These are phyloP conservation scores for Chymomyza costata DNA, from an alignment of 1,140 invertebrate species.

Conservation along the genomic window DNA sequence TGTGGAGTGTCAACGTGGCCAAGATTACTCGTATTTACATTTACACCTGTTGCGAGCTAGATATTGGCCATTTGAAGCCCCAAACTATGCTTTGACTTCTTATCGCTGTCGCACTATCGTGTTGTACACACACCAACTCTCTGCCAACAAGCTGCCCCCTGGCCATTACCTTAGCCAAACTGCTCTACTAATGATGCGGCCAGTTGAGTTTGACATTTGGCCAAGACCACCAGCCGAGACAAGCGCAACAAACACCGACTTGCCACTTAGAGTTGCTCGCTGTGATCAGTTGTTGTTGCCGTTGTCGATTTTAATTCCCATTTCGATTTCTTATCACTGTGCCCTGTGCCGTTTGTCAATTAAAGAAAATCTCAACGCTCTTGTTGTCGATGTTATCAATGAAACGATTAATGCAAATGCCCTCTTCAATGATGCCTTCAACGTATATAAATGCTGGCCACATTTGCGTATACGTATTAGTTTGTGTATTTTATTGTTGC, in stretches of 20 bases:
- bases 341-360: conserved; percentile 52
- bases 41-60: conserved; percentile 50
- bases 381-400: conserved; percentile 43
- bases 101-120: too few relatives aligned
- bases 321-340: conserved; percentile 32
- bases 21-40: conserved; percentile 69
- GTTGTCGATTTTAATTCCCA: conserved; percentile 27
- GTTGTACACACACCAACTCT: too few relatives aligned
- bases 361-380: conserved; percentile 48
- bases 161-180: too few relatives aligned
- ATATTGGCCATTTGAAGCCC: too few relatives aligned
- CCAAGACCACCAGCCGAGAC: conserved; percentile 54
- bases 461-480: too few relatives aligned
- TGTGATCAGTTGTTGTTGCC: conserved; percentile 21
- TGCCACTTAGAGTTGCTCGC: too few relatives aligned
- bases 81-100: too few relatives aligned
- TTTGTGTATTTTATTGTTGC: too few relatives aligned
- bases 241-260: too few relatives aligned
- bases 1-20: conserved; percentile 49
- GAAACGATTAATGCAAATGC: conserved; percentile 66
- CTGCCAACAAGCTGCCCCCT: too few relatives aligned
- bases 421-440: too few relatives aligned
- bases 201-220: conserved; percentile 52
- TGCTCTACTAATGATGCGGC: conserved; percentile 51
- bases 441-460: too few relatives aligned